Evolutionary conservation across 64 coral and sea anemone species (phyloP).

Genomic region (Pocillopora verrucosa): DNA sequence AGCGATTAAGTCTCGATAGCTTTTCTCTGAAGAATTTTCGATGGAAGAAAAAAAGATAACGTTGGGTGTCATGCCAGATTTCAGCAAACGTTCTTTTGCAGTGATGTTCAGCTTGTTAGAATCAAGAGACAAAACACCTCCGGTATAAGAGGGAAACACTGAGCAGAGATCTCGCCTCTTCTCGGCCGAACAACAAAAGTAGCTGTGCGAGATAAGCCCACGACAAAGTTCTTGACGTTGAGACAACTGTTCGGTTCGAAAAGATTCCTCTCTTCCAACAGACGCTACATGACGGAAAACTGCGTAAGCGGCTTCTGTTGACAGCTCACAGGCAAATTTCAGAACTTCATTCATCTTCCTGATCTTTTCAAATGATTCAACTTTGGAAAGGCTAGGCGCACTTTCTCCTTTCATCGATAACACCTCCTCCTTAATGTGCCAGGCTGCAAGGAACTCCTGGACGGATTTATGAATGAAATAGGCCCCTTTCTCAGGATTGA

Average conservation of each 20-base stretch:
- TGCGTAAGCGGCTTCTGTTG: background rate
- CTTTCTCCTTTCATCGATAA: background rate
- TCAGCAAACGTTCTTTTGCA: background rate
- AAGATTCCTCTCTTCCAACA: background rate
- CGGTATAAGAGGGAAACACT: background rate
- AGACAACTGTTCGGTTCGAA: too few relatives aligned
- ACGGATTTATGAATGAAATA: conserved; percentile 49
- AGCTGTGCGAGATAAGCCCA: background rate
- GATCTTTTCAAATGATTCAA: background rate
- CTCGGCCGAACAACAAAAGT: background rate
- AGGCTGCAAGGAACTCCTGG: conserved; percentile 58
- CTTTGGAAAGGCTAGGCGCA: background rate
- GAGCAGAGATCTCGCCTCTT: background rate
- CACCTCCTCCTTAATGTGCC: conserved; percentile 5
- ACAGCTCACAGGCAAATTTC: conserved; percentile 1
- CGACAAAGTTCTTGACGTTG: background rate
- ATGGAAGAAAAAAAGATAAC: conserved; percentile 5
- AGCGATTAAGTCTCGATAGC: background rate
- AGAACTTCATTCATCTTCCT: background rate
- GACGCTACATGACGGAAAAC: background rate
- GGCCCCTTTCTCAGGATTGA: conserved; percentile 6
- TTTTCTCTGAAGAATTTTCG: background rate
- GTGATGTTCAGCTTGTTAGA: background rate
- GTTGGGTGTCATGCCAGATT: background rate
- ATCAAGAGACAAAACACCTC: background rate